Evolutionary conservation across 1,140 invertebrate genomes (phyloP).

Genomic region (Drosophila sechellia): DNA sequence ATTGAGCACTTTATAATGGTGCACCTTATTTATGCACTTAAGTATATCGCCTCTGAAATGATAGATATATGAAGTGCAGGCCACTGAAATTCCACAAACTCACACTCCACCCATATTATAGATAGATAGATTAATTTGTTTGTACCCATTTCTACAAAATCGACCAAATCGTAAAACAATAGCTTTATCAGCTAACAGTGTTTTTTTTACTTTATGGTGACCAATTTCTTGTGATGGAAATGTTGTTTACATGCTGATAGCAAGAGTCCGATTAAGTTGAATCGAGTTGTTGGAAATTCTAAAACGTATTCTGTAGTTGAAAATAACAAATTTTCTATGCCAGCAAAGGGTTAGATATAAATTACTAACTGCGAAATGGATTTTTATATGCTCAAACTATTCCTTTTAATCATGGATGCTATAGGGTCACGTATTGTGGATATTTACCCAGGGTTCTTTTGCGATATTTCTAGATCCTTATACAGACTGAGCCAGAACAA

Average conservation of each 20-base stretch:
- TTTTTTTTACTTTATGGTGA: background rate
- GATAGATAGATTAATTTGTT: background rate
- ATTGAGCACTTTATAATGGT: constrained; percentile 1
- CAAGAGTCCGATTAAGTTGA: background rate
- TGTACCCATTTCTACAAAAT: background rate
- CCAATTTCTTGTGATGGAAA: background rate
- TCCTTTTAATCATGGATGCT: background rate
- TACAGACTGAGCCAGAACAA: constrained; percentile 29
- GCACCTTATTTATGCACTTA: constrained; percentile 2
- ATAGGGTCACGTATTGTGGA: background rate
- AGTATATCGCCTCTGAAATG: background rate
- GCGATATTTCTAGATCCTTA: background rate
- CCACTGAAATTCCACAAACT: background rate
- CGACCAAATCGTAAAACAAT: background rate
- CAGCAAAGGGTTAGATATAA: background rate
- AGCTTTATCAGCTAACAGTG: too few relatives aligned
- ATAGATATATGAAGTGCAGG: background rate
- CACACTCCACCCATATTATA: background rate
- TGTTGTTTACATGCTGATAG: constrained; percentile 6
- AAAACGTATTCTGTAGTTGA: background rate
- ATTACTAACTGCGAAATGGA: too few relatives aligned
- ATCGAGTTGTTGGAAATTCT: background rate
- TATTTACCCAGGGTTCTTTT: background rate
- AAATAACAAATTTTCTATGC: background rate
- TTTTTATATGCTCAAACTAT: too few relatives aligned